Base-by-base conservation (phyloP, 2,113 vertebrate genomes). In the Oenanthe melanoleuca region DNA sequence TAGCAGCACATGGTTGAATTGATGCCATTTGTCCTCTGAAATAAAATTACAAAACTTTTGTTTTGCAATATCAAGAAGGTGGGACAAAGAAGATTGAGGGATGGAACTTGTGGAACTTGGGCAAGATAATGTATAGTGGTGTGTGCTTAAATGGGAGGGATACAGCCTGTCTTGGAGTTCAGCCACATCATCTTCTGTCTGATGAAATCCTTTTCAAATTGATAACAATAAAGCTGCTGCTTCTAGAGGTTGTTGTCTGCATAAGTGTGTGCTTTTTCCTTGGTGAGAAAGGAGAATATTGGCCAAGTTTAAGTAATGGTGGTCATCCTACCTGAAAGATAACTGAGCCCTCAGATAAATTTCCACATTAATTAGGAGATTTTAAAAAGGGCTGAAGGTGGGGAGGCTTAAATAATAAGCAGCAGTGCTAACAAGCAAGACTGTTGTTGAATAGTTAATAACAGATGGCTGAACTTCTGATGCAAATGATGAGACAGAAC, bases 401-500 rank as follows among this genome's bases (percentile, higher is more conserved):
- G 33, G 31, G 37, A 78, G 56, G 59, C 42, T 88, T 80, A 69
- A 91, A 88, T 83, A 85, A 78, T 44, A 64, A 85, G 40, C 23
- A 74, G 60, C 55, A 73, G 80, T 1, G 5, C 86, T 94, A 93
- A 90, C 71, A 90, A 95, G 90, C 45, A 57, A 31, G 75, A 59
- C 82, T 90, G 85, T 88, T 92, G 92, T 92, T 89, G 86, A 95
- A 85, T 75, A 83, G 91, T 95, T 95, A 95, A 89, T 96, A 92
- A 93, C 91, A 95, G 94, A 79, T 95, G 93, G 87, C 89, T 93
- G 89, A 97, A 95, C 85, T 93, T 94, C 84, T 89, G 89, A 94
- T 96, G 89, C 81, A 88, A 90, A 92, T 79, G 37, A 88, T 95
- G 79, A 94, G 70, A 38, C 67, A 82, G 86, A 95, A 93, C 93